Base-by-base conservation (phyloP, 2,888 invertebrate genomes). In the Blomia tropicalis region DNA sequence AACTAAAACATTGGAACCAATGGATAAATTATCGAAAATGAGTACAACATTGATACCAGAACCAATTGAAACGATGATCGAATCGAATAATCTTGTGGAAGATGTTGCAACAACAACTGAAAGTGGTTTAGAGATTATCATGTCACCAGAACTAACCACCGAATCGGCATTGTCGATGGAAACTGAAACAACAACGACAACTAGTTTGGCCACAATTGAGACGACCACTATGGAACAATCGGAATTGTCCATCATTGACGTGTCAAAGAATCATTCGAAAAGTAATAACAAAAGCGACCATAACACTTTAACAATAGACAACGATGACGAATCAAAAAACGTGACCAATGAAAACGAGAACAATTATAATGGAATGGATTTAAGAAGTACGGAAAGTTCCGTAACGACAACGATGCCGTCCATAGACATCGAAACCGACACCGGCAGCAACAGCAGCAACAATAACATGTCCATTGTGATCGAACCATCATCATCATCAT, bases 1-100 rank as follows among this genome's bases (percentile, higher is more conserved):
- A 58, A 65, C 66, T 23, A 66, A 65, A 5, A 66, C 67, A 31
- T 44, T 64, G 25, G 63, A 66, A 1, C 63, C 63, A 36, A 47
- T 60, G 7, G n/a, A n/a, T n/a, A n/a, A n/a, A n/a, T n/a, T n/a
- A n/a, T n/a, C n/a, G n/a, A 51, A 31, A 36, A 43, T 61, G 2
- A 43, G 53, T 11, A 53, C 29, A 32, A 43, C 60, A 43, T 56
- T 63, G 23, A n/a, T n/a, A n/a, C n/a, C n/a, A n/a, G n/a, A n/a
- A n/a, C n/a, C n/a, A n/a, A n/a, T 36, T 31, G 1, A 27, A 27
- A 19, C 7, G 25, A 3, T 5, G 19, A 1, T 56, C 44, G 5
- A 43, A 43, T 44, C 36, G 29, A 56, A 56, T 30, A 56, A 30
- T 27, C 56, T 25, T 14, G 51, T 47, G 23, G 29, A 36, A 14